These are phyloP conservation scores for Babyrousa celebensis DNA, from an alignment of 2,797 vertebrate genomes.

Conservation along the genomic window DNA sequence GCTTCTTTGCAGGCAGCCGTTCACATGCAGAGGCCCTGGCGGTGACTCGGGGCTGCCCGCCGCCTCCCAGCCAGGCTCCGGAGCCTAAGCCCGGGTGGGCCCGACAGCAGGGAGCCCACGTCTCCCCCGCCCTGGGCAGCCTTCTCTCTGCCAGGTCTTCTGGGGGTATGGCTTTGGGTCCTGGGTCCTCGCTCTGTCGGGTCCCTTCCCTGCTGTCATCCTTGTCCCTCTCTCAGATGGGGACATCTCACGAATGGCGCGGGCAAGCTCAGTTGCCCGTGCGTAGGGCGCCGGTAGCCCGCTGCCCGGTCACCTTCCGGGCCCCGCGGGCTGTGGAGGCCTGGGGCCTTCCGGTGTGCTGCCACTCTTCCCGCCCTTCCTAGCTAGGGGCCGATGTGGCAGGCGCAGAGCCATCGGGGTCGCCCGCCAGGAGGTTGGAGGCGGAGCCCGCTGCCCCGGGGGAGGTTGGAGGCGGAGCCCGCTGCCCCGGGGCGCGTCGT, in stretches of 20 bases:
- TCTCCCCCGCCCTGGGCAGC: background rate
- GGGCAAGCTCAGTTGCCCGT: background rate
- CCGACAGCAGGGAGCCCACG: too few species aligned
- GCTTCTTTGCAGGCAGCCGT: too few species aligned
- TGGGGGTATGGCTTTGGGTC: accelerated
- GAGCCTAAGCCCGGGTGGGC: background rate
- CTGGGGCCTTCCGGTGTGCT: too few species aligned
- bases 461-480: background rate
- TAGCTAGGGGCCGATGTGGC: too few species aligned
- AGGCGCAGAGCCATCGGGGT: accelerated
- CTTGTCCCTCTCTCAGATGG: accelerated
- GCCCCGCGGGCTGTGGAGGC: too few species aligned
- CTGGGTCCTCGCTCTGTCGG: background rate
- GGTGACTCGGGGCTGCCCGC: background rate
- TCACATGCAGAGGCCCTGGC: background rate
- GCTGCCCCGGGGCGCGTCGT: accelerated
- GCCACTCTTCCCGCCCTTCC: too few species aligned
- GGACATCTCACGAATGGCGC: accelerated
- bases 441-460: background rate
- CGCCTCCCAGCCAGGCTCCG: background rate
- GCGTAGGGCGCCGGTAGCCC: too few species aligned
- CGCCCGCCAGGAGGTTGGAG: accelerated
- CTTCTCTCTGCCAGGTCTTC: background rate
- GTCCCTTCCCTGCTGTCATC: too few species aligned
- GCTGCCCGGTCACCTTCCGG: too few species aligned